Evolutionary conservation across 2,888 invertebrate genomes (phyloP).

Genomic region (Teleiodes luculella): DNA sequence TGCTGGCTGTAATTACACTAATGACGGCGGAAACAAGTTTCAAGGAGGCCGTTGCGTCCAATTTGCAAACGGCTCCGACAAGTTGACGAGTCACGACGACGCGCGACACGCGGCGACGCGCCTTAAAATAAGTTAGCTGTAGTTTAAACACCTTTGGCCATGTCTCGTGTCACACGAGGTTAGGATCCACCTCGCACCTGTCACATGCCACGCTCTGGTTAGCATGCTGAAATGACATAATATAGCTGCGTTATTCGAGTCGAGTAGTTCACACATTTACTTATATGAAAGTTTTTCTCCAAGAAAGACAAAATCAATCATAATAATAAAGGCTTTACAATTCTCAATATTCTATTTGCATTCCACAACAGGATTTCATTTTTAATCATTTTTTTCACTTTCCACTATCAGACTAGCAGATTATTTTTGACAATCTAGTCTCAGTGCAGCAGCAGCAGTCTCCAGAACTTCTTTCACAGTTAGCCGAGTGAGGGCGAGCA

Average conservation of each 20-base stretch:
- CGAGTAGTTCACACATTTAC: no score
- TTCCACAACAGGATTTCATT: no score
- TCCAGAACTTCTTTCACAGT: background rate
- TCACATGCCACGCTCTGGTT: background rate
- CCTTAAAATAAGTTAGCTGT: background rate
- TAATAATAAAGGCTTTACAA: no score
- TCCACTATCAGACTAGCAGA: no score
- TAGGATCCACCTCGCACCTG: background rate
- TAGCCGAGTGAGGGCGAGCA: background rate
- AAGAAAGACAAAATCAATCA: no score
- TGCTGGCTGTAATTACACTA: constrained; percentile 5
- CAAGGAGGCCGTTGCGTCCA: constrained; percentile 8
- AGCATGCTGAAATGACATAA: background rate
- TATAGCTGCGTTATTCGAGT: background rate
- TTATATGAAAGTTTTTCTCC: no score
- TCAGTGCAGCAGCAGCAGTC: background rate
- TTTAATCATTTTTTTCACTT: no score
- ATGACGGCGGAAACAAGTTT: constrained; percentile 9
- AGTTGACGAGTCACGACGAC: background rate
- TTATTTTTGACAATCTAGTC: background rate
- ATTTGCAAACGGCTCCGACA: background rate
- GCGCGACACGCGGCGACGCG: background rate
- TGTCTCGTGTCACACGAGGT: background rate
- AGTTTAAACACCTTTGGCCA: background rate
- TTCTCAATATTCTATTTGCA: no score